A percentile compares a stretch with the other conserved stretches of the same genome.
These are phyloP conservation scores for Luperina testacea DNA, from an alignment of 2,888 invertebrate species.

Conservation along the genomic window DNA sequence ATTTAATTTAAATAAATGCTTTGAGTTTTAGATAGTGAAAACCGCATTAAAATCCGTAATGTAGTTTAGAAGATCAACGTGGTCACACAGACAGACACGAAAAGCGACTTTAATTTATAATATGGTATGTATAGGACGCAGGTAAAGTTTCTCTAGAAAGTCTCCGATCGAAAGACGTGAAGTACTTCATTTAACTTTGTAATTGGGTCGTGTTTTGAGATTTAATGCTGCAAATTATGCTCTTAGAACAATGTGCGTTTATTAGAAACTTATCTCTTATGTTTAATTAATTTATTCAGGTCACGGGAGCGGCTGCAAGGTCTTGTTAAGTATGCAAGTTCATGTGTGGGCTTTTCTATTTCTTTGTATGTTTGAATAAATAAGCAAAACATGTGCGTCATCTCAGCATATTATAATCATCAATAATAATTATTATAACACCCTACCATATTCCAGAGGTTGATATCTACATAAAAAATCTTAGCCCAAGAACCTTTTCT, in stretches of 20 bases:
- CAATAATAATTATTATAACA: neutral
- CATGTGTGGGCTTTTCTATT: neutral
- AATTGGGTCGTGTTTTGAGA: constrained; percentile 56
- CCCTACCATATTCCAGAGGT: neutral
- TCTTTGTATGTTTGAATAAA: neutral
- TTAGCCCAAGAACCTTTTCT: constrained; percentile 13
- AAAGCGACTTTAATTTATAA: neutral
- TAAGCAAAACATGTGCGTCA: neutral
- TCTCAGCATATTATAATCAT: neutral
- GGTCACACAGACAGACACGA: neutral
- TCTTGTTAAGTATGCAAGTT: constrained; percentile 1
- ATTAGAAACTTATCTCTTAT: constrained; percentile 22
- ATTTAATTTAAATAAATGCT: neutral
- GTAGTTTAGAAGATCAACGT: neutral
- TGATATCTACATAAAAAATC: neutral
- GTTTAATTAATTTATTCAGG: constrained; percentile 29
- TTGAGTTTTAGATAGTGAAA: neutral
- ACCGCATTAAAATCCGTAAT: neutral
- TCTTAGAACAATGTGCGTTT: constrained; percentile 30
- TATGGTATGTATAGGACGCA: constrained; percentile 11
- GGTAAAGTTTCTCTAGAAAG: constrained; percentile 51
- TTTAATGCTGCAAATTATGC: constrained; percentile 36
- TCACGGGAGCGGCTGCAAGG: neutral
- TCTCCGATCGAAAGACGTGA: constrained; percentile 40
- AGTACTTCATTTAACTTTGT: constrained; percentile 54